Conservation (phyloP, 1,140 invertebrate genomes). For the Zaprionus gabonicus region DNA sequence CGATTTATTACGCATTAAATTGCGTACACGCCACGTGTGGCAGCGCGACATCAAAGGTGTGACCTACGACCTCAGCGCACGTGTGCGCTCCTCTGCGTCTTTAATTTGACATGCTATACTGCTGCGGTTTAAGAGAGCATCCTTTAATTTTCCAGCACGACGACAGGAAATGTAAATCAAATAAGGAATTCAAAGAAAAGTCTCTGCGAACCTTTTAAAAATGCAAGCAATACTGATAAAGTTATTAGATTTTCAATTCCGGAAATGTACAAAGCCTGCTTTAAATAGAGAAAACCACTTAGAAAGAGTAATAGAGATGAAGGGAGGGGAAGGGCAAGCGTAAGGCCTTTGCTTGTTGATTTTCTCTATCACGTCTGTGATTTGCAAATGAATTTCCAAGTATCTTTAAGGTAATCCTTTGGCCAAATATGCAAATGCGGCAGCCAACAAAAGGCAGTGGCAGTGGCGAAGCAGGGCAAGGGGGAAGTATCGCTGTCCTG, state of each 20-base stretch:
- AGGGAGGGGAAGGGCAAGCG: no score
- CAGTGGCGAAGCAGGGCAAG: neutral
- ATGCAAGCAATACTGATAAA: neutral
- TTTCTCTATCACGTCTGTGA: neutral
- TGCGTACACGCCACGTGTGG: neutral
- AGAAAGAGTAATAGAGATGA: no score
- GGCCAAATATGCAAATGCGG: neutral
- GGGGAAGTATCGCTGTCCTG: conserved; percentile 16
- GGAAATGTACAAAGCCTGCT: neutral
- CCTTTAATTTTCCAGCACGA: neutral
- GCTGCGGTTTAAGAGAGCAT: neutral
- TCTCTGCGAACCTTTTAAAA: neutral
- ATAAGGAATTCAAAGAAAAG: neutral
- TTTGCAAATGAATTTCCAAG: conserved; percentile 7
- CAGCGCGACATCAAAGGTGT: neutral
- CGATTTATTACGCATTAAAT: neutral
- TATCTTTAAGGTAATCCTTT: conserved; percentile 5
- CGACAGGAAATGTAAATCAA: neutral
- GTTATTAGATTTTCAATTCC: neutral
- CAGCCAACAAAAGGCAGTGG: neutral
- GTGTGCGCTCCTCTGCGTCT: neutral
- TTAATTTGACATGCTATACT: neutral
- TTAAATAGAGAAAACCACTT: neutral
- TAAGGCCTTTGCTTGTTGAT: neutral
- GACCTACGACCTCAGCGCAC: neutral